Evolutionary conservation across 2,113 vertebrate species (phyloP), one percentile per base, ranked within the genome.

Genomic region (Promerops cafer): DNA sequence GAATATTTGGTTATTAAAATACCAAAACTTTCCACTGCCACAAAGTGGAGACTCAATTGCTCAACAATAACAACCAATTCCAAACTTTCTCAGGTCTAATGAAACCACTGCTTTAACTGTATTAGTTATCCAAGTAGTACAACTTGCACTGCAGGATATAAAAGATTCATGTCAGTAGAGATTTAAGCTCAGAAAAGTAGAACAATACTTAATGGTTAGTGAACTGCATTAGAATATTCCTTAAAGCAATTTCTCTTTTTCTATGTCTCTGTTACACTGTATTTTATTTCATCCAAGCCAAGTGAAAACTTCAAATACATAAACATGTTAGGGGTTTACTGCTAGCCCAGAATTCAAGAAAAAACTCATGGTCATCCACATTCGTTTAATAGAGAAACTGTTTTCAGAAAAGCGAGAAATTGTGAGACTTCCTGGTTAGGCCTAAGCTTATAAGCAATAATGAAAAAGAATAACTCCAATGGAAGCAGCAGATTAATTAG

Each of bases 111-210:
- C 21, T 81, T 60, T 91, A 81, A 82, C 21, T 79, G 19, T 90
- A 72, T 93, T 90, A 87, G 83, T 83, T 96, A 86, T 86, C 81
- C 68, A 90, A 90, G 86, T 86, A 86, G 89, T 94, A 94, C 84
- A 94, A n/a, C 56, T 86, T 66, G 47, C 87, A 94, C 87, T 94
- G 87, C 79, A 83, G 68, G 72, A 94, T 60, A 95, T 91, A 93
- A 96, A 96, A 94, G 71, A 94, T 93, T 95, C 68, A 88, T 70
- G 71, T 88, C 89, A 95, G 82, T 56, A 89, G 91, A 96, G 89
- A 96, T 93, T 90, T 94, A 94, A 94, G 64, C 31, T 93, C 77
- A 81, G 19, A 10, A 83, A 93, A 93, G 84, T 69, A 83, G 84
- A 95, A 93, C 14, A 9, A 94, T 91, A 94, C 68, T 86, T 94